Conservation (phyloP, 1,140 invertebrate species). For the Drosophila sucinea region DNA sequence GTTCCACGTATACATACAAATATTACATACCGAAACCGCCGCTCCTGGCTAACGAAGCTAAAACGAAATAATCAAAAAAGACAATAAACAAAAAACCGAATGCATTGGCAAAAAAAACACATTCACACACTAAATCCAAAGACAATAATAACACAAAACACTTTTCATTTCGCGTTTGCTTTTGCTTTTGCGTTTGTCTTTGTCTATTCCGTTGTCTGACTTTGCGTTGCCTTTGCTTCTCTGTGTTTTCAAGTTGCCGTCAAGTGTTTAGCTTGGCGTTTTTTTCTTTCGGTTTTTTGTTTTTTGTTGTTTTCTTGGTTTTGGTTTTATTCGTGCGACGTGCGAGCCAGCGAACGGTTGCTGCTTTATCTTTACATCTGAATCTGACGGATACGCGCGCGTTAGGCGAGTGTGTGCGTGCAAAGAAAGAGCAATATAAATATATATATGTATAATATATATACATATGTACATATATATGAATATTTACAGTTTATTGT, state of each 20-base stretch:
- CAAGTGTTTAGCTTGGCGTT: constrained; percentile 51
- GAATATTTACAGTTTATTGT: constrained; percentile 38
- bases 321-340: constrained; percentile 76
- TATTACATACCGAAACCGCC: neutral
- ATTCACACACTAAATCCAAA: neutral
- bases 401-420: constrained; percentile 59
- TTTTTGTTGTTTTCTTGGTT: constrained; percentile 35
- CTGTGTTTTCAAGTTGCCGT: constrained; percentile 51
- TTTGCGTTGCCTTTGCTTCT: constrained; percentile 26
- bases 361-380: constrained; percentile 66
- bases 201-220: constrained; percentile 25
- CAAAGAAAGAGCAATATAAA: constrained; percentile 76
- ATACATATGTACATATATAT: constrained; percentile 31
- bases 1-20: constrained; percentile 12
- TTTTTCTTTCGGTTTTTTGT: constrained; percentile 6
- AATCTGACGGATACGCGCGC: constrained; percentile 69
- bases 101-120: constrained; percentile 66
- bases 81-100: constrained; percentile 36
- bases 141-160: constrained; percentile 39
- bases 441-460: constrained; percentile 42
- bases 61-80: too few relatives aligned
- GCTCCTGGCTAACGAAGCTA: constrained; percentile 45
- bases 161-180: constrained; percentile 51
- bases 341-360: constrained; percentile 74
- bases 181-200: constrained; percentile 48